Percentiles rank a stretch among this genome's conserved stretches.
These are phyloP conservation scores for Luscinia megarhynchos DNA, from an alignment of 2,797 vertebrate species.

Conservation along the genomic window DNA sequence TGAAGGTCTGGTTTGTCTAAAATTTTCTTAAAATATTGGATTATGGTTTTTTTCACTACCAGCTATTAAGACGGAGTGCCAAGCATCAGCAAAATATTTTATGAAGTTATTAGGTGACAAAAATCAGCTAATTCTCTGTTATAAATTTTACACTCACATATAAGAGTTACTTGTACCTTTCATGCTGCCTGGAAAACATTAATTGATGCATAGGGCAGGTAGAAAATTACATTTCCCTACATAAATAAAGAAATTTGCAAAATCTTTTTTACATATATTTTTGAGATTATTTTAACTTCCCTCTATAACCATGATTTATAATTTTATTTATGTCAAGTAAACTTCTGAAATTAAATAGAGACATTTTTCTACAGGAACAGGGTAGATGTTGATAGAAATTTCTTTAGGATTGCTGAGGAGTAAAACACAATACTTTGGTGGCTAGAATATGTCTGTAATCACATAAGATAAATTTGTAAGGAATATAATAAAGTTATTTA, in stretches of 20 bases:
- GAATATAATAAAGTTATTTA: slow-evolving; percentile 67
- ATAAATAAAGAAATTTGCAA: slow-evolving; percentile 8
- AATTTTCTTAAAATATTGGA: slow-evolving; percentile 9
- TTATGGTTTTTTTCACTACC: slow-evolving; percentile 1
- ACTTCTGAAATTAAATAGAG: slow-evolving; percentile 53
- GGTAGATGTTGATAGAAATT: neutral
- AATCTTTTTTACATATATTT: neutral
- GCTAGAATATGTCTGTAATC: slow-evolving; percentile 63
- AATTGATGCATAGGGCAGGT: slow-evolving; percentile 1
- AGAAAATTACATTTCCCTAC: neutral
- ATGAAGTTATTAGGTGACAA: neutral
- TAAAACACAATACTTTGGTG: slow-evolving; percentile 62
- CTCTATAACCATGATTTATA: slow-evolving; percentile 6
- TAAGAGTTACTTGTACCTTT: slow-evolving; percentile 23
- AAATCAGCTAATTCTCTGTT: neutral
- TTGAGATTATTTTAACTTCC: slow-evolving; percentile 40
- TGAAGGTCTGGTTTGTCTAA: slow-evolving; percentile 24
- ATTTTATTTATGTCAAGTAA: slow-evolving; percentile 62
- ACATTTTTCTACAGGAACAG: neutral
- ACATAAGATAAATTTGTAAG: slow-evolving; percentile 68
- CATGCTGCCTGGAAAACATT: slow-evolving; percentile 29
- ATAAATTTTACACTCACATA: neutral
- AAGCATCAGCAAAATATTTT: slow-evolving; percentile 31
- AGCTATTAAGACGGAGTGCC: slow-evolving; percentile 16
- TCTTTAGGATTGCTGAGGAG: slow-evolving; percentile 50